Evolutionary conservation across 2,113 vertebrate genomes (phyloP), one percentile per base, ranked within the genome.

Genomic region (Chionis minor): DNA sequence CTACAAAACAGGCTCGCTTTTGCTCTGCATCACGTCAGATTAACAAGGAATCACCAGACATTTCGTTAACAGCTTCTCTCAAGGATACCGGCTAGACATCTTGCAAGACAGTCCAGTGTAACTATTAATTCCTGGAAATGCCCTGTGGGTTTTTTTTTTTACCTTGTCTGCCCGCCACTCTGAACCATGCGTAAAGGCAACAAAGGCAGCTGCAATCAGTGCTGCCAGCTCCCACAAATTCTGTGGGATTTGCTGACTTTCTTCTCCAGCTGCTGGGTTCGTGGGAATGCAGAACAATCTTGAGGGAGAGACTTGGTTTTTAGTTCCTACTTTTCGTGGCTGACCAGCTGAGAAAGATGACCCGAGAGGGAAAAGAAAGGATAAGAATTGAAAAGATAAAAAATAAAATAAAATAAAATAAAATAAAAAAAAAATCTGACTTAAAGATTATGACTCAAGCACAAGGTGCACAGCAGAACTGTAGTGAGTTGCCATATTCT

Each of bases 391-490:
- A 66, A 71, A 59, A 59, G 44, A 16, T 1, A 32, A 49, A 32
- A 49, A 71, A 44, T 14, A 22, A 14, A 11, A 30, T 18, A 32
- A 33, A 28, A 42, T 4, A 21, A 35, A 69, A 40, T 10, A 30
- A 75, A 4, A 38, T 27, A 58, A 10, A 9, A 18, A 24, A 49
- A 24, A 51, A 49, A 40, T 16, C 16, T 5, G 10, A 59, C 26
- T 17, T 75, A 20, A 33, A 8, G 6, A 3, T 21, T 26, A 28
- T 2, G 24, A 21, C 45, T 45, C 1, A 5, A 70, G 33, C 40
- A 40, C 32, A 18, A 20, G 42, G 16, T 40, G 26, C 24, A 27
- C 0, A 5, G 52, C 13, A 8, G 81, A 21, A 27, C 45, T 0
- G 2, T 3, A 6, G 1, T 7, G 38, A 27, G 22, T 5, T 16